phyloP scores from a whole-genome alignment of 2,888 invertebrate species.

The Parelbella ahira region DNA sequence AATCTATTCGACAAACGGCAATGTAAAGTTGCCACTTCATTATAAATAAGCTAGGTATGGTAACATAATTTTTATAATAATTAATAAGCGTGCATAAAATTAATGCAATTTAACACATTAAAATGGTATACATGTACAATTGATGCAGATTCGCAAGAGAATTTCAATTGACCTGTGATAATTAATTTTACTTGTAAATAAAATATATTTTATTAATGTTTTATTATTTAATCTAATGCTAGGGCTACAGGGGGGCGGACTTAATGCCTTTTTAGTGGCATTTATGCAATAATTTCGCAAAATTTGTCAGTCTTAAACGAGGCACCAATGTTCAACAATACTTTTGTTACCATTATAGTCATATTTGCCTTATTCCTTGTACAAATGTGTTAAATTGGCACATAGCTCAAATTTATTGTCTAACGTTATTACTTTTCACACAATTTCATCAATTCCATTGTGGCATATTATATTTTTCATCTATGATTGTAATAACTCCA shows the following conservation, averaged over 20 bases:
- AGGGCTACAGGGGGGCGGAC: no score
- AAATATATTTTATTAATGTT: no score
- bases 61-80: conserved; percentile 37
- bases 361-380: conserved; percentile 39
- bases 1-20: conserved; percentile 30
- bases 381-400: conserved; percentile 25
- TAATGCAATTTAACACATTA: conserved; percentile 28
- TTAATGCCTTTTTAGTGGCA: no score
- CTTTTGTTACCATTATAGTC: conserved; percentile 36
- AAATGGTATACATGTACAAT: conserved; percentile 27
- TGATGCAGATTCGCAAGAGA: no score
- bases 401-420: conserved; percentile 32
- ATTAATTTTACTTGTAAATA: no score
- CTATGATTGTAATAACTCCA: not conserved
- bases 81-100: conserved; percentile 36
- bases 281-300: conserved; percentile 21
- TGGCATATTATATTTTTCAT: not conserved
- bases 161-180: conserved; percentile 30
- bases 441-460: conserved; percentile 14
- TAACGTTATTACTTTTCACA: conserved; percentile 26
- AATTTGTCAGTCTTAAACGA: conserved; percentile 56
- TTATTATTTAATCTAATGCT: no score
- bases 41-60: conserved; percentile 33
- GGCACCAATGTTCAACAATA: conserved; percentile 57
- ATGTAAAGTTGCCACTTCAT: conserved; percentile 40